These are phyloP conservation scores for Neodiprion lecontei DNA, from an alignment of 1,140 invertebrate genomes.

Conservation along the genomic window DNA sequence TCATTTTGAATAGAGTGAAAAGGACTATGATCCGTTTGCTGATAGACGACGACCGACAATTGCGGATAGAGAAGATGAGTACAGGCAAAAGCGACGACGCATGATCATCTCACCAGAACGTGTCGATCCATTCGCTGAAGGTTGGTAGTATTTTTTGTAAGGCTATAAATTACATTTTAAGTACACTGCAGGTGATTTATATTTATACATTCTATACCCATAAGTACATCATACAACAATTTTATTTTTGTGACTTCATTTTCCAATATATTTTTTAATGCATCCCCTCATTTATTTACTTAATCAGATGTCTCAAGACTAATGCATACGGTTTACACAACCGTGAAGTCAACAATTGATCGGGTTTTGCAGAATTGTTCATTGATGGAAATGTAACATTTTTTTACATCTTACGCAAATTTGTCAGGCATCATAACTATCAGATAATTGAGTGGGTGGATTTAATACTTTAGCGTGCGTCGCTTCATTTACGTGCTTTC, in stretches of 20 bases:
- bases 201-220: too few relatives aligned
- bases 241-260: too few relatives aligned
- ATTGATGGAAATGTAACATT: too few relatives aligned
- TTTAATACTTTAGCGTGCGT: not conserved
- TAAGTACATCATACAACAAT: too few relatives aligned
- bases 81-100: slow-evolving; percentile 83
- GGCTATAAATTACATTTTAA: slow-evolving; percentile 22
- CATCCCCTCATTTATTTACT: too few relatives aligned
- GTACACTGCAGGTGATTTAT: not conserved
- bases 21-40: slow-evolving; percentile 96
- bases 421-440: not conserved
- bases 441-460: not conserved
- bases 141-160: slow-evolving; percentile 67
- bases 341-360: too few relatives aligned
- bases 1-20: slow-evolving; percentile 71
- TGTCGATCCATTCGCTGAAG: slow-evolving; percentile 96
- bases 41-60: slow-evolving; percentile 90
- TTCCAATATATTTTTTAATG: too few relatives aligned
- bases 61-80: slow-evolving; percentile 96
- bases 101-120: slow-evolving; percentile 96
- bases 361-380: too few relatives aligned
- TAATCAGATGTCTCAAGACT: too few relatives aligned
- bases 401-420: too few relatives aligned
- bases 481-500: not conserved
- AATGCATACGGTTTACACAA: too few relatives aligned